These are phyloP conservation scores for Bursaphelenchus okinawaensis DNA, from an alignment of 2,888 invertebrate species.

Conservation along the genomic window DNA sequence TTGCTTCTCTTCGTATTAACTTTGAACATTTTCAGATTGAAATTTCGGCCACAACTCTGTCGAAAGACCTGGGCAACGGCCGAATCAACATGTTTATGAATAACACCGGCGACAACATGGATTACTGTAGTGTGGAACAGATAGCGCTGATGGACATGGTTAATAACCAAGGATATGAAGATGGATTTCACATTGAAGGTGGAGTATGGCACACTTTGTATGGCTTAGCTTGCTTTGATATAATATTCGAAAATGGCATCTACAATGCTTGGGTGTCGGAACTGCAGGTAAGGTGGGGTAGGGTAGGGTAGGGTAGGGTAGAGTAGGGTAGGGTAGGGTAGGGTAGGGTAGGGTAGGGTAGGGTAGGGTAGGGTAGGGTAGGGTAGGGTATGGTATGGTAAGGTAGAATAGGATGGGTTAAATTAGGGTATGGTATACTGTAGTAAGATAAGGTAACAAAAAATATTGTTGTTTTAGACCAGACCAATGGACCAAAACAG, in stretches of 20 bases:
- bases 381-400: too few species aligned
- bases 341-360: too few species aligned
- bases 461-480: not conserved
- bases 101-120: slow-evolving; percentile 5
- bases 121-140: slow-evolving; percentile 38
- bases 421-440: too few species aligned
- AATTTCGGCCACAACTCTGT: slow-evolving; percentile 29
- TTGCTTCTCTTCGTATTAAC: too few species aligned
- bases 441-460: too few species aligned
- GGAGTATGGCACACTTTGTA: slow-evolving; percentile 42
- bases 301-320: too few species aligned
- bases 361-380: too few species aligned
- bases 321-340: too few species aligned
- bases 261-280: slow-evolving; percentile 36
- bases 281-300: slow-evolving; percentile 33
- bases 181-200: slow-evolving; percentile 36
- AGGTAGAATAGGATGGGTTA: too few species aligned
- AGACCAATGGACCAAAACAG: slow-evolving; percentile 39
- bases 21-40: slow-evolving; percentile 29
- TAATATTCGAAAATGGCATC: slow-evolving; percentile 33
- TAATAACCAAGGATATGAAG: slow-evolving; percentile 30
- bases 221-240: slow-evolving; percentile 39
- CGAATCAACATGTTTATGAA: slow-evolving; percentile 31
- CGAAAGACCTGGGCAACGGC: slow-evolving; percentile 41
- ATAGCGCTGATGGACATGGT: slow-evolving; percentile 39